A percentile compares a stretch with the other conserved stretches of the same genome.
These are phyloP conservation scores for Parthenolecanium corni DNA, from an alignment of 2,888 invertebrate species.

Conservation along the genomic window DNA sequence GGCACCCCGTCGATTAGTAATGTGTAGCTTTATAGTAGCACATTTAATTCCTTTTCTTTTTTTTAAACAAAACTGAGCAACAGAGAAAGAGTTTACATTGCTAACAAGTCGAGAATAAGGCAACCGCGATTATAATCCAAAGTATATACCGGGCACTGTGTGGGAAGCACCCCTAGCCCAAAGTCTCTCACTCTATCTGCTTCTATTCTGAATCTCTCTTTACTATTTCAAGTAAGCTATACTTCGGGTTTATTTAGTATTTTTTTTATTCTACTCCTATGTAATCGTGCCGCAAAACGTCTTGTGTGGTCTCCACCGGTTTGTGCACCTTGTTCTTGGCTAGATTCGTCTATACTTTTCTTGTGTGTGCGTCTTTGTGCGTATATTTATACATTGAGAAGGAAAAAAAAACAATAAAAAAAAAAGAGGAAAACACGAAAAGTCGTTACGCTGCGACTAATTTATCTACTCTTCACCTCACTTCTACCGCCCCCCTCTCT, in stretches of 20 bases:
- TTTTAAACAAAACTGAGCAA: not conserved
- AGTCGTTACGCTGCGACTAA: constrained; percentile 22
- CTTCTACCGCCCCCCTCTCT: not conserved
- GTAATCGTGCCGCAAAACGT: constrained; percentile 20
- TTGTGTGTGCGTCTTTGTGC: constrained; percentile 5
- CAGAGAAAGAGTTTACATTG: not conserved
- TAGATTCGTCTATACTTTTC: not conserved
- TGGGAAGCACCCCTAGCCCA: constrained; percentile 13
- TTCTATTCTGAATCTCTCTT: no score
- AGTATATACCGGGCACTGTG: constrained; percentile 7
- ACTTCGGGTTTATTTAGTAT: constrained; percentile 21
- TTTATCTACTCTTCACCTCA: constrained; percentile 3
- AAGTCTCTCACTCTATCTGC: not conserved
- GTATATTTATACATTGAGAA: no score
- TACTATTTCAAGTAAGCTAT: not conserved
- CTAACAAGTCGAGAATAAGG: no score
- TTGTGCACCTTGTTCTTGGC: constrained; percentile 23
- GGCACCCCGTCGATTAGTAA: constrained; percentile 5
- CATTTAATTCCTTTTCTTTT: not conserved
- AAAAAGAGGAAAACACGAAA: not conserved
- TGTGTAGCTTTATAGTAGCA: constrained; percentile 10
- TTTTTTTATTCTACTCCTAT: constrained; percentile 1
- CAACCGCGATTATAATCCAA: no score
- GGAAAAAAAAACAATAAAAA: no score
- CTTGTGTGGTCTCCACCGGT: constrained; percentile 27